Evolutionary conservation across 2,113 vertebrate species (phyloP), one percentile per base, ranked within the genome.

Genomic region (Falco punctatus): DNA sequence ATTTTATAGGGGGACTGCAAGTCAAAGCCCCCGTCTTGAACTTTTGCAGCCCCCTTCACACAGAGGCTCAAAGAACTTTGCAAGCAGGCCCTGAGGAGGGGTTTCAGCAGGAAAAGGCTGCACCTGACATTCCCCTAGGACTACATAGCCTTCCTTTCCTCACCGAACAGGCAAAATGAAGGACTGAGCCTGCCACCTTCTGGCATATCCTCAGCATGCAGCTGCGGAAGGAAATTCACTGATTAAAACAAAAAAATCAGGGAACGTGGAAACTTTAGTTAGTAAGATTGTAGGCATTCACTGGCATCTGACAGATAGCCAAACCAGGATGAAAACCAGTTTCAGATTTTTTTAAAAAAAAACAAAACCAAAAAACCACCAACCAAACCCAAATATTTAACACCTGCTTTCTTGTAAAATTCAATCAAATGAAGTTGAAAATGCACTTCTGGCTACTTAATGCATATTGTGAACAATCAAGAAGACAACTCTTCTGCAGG

Each of bases 131-230:
- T 75, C 32, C 42, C 44, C 75, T 38, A 40, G 44, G 69, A 71
- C 35, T 38, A 33, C 15, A 17, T 1, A 85, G 49, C 54, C 81
- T 58, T 38, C 44, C 61, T 57, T 55, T 90, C 79, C n/a, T 90
- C 23, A 32, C 33, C 72, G 30, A 30, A 35, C 1, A 65, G 18
- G 24, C 5, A 1, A 23, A 82, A 24, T 48, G 18, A 9, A 91
- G n/a, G 86, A 55, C 62, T 42, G 15, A 90, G 91, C 64, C 86
- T 96, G 91, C 93, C 96, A 96, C 88, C 95, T 92, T 80, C 89
- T 90, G 94, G 96, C 57, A 54, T 33, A 38, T 62, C 20, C n/a
- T 77, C 71, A 80, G 13, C 15, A 19, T 32, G 79, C 78, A 97
- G 28, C 51, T 28, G 23, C 23, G 32, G 87, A 91, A 67, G 81